phyloP scores from a whole-genome alignment of 2,113 vertebrate species.

The Bubalus kerabau region DNA sequence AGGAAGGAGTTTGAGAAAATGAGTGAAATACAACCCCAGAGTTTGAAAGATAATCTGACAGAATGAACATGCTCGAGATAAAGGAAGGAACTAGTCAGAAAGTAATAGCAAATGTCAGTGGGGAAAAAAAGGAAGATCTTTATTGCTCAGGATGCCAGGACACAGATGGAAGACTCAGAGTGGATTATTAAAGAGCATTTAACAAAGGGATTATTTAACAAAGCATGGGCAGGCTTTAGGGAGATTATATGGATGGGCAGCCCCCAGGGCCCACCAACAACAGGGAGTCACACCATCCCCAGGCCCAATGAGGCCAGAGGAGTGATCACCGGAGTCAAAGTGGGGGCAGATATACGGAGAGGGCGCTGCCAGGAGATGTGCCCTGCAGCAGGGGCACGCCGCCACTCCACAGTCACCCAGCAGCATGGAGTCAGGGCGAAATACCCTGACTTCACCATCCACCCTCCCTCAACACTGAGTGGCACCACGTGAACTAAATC shows the following conservation, averaged over 20 bases:
- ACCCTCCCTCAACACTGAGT: not conserved
- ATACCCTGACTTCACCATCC: not conserved
- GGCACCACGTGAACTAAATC: not conserved
- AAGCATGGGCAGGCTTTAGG: not conserved
- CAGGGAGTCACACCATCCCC: not conserved
- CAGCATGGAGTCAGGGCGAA: not conserved
- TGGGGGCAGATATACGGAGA: accelerated
- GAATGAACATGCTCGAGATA: not conserved
- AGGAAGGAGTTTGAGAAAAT: not conserved
- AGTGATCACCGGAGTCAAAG: not conserved
- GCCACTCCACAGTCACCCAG: not conserved
- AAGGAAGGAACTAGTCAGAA: not conserved
- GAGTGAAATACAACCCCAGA: not conserved
- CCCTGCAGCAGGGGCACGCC: not conserved
- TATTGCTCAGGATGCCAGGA: not conserved
- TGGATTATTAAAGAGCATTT: not conserved
- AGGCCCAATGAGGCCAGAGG: not conserved
- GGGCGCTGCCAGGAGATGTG: not conserved
- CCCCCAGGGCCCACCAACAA: not conserved
- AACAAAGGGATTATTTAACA: not conserved
- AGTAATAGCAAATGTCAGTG: not conserved
- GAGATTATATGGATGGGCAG: not conserved
- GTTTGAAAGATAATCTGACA: not conserved
- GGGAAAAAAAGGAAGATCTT: not conserved
- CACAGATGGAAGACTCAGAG: not conserved